A percentile compares a stretch with the other conserved stretches of the same genome.
phyloP scores from a whole-genome alignment of 2,888 invertebrate species.

The Charanyca ferruginea region DNA sequence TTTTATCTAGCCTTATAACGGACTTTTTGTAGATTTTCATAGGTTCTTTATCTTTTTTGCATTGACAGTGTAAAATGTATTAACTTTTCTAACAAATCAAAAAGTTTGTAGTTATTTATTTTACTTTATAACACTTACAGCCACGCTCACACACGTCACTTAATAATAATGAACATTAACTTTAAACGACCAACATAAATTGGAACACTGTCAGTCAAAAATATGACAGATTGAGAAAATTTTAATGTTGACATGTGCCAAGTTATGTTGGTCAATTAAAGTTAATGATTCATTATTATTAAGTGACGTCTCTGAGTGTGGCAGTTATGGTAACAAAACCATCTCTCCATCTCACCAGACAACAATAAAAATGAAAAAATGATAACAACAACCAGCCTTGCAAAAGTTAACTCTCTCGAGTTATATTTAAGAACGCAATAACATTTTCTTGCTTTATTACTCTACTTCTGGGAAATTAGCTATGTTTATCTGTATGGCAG shows the following conservation, averaged over 20 bases:
- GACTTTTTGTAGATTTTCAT: no score
- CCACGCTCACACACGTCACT: no score
- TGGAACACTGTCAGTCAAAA: no score
- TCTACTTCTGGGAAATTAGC: conserved; percentile 46
- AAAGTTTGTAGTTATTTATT: background rate
- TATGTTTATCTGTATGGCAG: conserved; percentile 30
- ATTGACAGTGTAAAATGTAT: no score
- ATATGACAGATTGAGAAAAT: no score
- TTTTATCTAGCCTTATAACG: background rate
- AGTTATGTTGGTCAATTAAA: no score
- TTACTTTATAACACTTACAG: conserved; percentile 17
- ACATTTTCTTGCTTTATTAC: conserved; percentile 42
- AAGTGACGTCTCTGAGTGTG: no score
- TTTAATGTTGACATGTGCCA: no score
- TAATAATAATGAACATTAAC: no score
- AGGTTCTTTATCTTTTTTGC: background rate
- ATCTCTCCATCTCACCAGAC: conserved; percentile 15
- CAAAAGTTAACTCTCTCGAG: conserved; percentile 32
- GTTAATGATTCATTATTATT: no score
- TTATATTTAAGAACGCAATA: conserved; percentile 24
- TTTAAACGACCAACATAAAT: no score
- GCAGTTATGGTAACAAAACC: no score
- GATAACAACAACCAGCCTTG: conserved; percentile 15
- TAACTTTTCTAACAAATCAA: background rate
- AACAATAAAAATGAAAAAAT: conserved; percentile 42